Conservation (phyloP, 2,797 vertebrate genomes). For the Pagetopsis macropterus region DNA sequence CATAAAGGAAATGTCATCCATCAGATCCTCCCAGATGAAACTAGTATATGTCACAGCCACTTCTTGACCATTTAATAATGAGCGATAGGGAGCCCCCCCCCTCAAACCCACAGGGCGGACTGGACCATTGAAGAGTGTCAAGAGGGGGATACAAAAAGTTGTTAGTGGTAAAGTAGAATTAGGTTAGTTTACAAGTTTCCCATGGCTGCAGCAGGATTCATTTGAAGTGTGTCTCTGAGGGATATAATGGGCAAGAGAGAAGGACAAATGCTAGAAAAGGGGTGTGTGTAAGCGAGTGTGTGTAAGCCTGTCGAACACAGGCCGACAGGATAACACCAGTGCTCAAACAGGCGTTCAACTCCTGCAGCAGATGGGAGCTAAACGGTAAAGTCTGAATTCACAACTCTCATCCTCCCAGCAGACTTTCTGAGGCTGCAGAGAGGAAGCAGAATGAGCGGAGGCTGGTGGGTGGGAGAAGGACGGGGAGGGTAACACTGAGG, state of each 20-base stretch:
- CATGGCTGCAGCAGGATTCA: conserved; percentile 21
- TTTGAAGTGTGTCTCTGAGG: conserved; percentile 32
- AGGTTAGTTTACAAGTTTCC: conserved; percentile 27
- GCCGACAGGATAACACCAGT: conserved; percentile 81
- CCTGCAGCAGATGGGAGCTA: conserved; percentile 91
- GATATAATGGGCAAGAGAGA: conserved; percentile 16
- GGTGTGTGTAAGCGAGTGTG: conserved; percentile 11
- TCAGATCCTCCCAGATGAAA: conserved; percentile 86
- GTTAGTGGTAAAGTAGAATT: conserved; percentile 27
- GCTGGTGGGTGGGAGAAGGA: conserved; percentile 12
- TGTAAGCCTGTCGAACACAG: too few relatives aligned
- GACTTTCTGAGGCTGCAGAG: conserved; percentile 67
- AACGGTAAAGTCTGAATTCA: conserved; percentile 88
- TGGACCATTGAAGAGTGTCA: conserved; percentile 7
- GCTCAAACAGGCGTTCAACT: conserved; percentile 86
- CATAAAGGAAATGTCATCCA: conserved; percentile 87
- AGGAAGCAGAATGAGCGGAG: conserved; percentile 38
- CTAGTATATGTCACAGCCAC: conserved; percentile 87
- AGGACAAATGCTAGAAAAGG: not conserved
- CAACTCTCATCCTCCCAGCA: conserved; percentile 88
- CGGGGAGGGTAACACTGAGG: conserved; percentile 23
- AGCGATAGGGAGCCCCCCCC: conserved; percentile 56
- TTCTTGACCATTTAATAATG: conserved; percentile 85
- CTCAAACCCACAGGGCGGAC: conserved; percentile 8
- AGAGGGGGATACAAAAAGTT: conserved; percentile 16